These are phyloP conservation scores for Grammomys dolichurus DNA, from an alignment of 2,113 vertebrate species.

Conservation along the genomic window DNA sequence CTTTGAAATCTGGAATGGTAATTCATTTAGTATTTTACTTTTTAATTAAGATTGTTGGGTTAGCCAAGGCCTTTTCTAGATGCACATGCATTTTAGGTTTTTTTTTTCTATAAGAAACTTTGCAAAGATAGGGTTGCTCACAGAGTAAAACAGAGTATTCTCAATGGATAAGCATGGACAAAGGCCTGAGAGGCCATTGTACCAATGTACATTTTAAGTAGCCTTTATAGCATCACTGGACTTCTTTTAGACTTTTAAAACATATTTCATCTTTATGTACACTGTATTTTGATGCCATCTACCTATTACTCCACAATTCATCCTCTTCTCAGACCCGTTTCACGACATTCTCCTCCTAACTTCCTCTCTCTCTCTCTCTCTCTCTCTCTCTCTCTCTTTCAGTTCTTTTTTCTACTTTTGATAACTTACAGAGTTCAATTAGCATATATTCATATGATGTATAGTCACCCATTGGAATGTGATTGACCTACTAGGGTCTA, in stretches of 20 bases:
- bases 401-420: neutral
- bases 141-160: too few relatives aligned
- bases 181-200: neutral
- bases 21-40: neutral
- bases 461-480: too few relatives aligned
- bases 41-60: neutral
- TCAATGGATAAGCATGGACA: neutral
- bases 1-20: neutral
- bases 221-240: neutral
- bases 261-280: neutral
- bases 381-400: too few relatives aligned
- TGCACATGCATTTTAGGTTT: neutral
- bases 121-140: neutral
- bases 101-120: neutral
- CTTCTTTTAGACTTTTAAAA: neutral
- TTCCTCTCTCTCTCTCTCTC: neutral
- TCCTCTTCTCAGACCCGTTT: neutral
- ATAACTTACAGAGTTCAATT: neutral
- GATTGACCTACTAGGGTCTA: neutral
- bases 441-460: neutral
- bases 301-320: neutral
- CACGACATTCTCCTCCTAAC: neutral
- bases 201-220: neutral
- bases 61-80: too few relatives aligned
- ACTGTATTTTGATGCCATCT: neutral